Base-by-base conservation (phyloP, 2,888 invertebrate genomes). In the Trissolcus brochymenae region DNA sequence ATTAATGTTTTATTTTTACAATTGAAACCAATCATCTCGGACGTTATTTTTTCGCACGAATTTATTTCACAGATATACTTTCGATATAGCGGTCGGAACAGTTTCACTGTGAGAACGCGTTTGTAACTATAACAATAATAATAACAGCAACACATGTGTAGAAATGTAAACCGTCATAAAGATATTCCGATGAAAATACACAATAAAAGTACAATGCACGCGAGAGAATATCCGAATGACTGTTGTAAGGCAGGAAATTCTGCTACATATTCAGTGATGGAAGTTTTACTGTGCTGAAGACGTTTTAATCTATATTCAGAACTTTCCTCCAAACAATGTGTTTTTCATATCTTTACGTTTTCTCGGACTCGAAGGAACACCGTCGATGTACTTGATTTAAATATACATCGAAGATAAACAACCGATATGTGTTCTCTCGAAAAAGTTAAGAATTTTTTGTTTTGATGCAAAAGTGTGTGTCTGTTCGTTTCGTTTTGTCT, bases 151-250 rank as follows among this genome's bases (percentile, higher is more conserved):
- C 64, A 68, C 57, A 65, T 68, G 68, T 64, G 57, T 59, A 57
- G 55, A 68, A 75, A 75, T 64, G 64, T 65, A 68, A 64, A 68
- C 64, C 68, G 55, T 68, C 68, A 55, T 75, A 65, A 68, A 68
- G 64, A 75, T 64, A 75, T 75, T 75, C 60, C 59, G 59, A 50
- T 64, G 68, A 68, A 75, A 75, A 75, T 68, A 68, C 60, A 75
- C 68, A 75, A 74, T 75, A 68, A 75, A 75, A 75, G 74, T 68
- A 62, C 61, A 53, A 62, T 61, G 55, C 59, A 57, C 68, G 68
- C 56, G 29, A 68, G 62, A 75, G 68, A 75, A 68, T 75, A 68
- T 64, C 54, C 64, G 64, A 65, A 75, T 64, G 68, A 75, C 57
- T 61, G 74, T 68, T 75, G 57, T 54, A 67, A 75, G 62, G 68